A percentile compares a stretch with the other conserved stretches of the same genome.
Conservation (phyloP, 2,888 invertebrate genomes). For the Priapulus caudatus region DNA sequence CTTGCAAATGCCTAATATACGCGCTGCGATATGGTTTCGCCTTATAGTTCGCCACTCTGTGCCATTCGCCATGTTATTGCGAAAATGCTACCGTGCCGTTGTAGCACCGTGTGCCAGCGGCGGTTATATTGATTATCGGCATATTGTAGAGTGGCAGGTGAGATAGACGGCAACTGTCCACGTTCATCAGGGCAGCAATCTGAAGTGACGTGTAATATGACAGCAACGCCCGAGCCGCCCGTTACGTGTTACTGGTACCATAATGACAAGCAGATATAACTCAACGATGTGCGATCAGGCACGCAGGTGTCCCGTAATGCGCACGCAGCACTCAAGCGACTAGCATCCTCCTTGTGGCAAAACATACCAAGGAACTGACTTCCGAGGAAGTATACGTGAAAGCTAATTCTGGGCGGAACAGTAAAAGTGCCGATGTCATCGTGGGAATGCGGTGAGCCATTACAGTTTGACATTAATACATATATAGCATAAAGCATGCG, state of each 20-base stretch:
- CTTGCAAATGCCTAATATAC: no score
- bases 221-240: slow-evolving; percentile 69
- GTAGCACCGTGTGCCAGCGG: no score
- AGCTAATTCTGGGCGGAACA: background rate
- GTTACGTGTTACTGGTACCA: slow-evolving; percentile 93
- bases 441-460: background rate
- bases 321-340: background rate
- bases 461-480: no score
- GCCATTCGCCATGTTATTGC: no score
- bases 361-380: background rate
- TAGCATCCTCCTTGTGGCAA: background rate
- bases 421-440: background rate
- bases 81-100: no score
- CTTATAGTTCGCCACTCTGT: no score
- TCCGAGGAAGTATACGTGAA: slow-evolving; percentile 1
- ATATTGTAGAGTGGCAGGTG: slow-evolving; percentile 66
- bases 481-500: no score
- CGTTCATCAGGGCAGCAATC: slow-evolving; percentile 69
- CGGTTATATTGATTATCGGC: no score
- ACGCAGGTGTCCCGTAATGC: slow-evolving; percentile 44
- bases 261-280: slow-evolving; percentile 86
- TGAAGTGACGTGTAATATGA: slow-evolving; percentile 77
- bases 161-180: slow-evolving; percentile 77
- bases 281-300: slow-evolving; percentile 54
- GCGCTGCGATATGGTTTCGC: no score